Evolutionary conservation across 2,797 vertebrate genomes (phyloP).

Genomic region (Neosalanx taihuensis): DNA sequence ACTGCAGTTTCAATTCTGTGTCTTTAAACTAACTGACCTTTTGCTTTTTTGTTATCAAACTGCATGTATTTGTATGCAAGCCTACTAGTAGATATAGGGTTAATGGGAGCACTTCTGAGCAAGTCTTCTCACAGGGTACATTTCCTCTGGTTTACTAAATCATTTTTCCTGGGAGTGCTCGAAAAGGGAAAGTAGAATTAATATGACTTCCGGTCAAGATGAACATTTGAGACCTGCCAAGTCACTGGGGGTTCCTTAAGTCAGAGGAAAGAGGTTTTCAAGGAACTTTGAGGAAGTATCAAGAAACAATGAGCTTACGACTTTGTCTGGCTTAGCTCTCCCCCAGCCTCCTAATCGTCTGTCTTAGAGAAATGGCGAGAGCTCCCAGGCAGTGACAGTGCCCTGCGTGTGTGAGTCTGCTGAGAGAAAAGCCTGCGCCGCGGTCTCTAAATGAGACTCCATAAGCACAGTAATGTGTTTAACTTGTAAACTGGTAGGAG

Average conservation of each 20-base stretch:
- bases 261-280: slow-evolving; percentile 73
- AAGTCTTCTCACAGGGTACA: slow-evolving; percentile 31
- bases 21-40: not conserved
- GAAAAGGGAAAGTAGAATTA: slow-evolving; percentile 68
- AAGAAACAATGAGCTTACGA: slow-evolving; percentile 72
- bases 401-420: slow-evolving; percentile 34
- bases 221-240: slow-evolving; percentile 77
- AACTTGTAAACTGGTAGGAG: slow-evolving; percentile 74
- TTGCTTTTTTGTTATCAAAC: not conserved
- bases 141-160: slow-evolving; percentile 77
- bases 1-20: slow-evolving; percentile 15
- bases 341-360: slow-evolving; percentile 34
- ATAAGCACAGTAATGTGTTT: slow-evolving; percentile 75
- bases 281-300: slow-evolving; percentile 77
- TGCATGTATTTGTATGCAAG: not conserved
- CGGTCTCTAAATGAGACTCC: slow-evolving; percentile 60
- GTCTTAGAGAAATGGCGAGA: slow-evolving; percentile 61
- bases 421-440: slow-evolving; percentile 31
- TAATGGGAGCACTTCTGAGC: slow-evolving; percentile 18
- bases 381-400: slow-evolving; percentile 58
- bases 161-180: slow-evolving; percentile 69
- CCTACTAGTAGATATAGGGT: slow-evolving; percentile 34
- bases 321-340: slow-evolving; percentile 41
- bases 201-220: slow-evolving; percentile 81
- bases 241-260: slow-evolving; percentile 70